Percentiles rank a stretch among this genome's conserved stretches.
These are phyloP conservation scores for Ailuropoda melanoleuca DNA, from an alignment of 2,113 vertebrate genomes.

Conservation along the genomic window DNA sequence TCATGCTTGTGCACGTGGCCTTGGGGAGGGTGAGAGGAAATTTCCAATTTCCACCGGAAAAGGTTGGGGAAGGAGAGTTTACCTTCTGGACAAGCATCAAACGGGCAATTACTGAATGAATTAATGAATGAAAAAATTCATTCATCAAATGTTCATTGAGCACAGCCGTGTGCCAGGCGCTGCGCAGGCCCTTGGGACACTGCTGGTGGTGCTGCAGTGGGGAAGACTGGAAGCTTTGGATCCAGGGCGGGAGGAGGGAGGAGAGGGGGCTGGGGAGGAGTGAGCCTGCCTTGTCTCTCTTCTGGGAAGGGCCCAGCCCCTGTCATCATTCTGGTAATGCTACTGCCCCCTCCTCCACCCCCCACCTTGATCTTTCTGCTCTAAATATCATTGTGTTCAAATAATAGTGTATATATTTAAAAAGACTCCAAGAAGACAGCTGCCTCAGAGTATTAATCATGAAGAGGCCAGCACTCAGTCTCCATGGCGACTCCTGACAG, in stretches of 20 bases:
- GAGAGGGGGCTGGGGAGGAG: neutral
- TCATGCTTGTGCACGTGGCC: neutral
- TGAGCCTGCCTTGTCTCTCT: neutral
- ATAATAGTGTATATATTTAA: constrained; percentile 75
- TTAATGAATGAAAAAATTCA: constrained; percentile 46
- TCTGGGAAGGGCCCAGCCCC: constrained; percentile 21
- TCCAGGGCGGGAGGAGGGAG: neutral
- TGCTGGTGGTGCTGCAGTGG: neutral
- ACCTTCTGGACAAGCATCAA: neutral
- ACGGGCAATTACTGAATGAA: constrained; percentile 37
- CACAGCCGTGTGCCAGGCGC: constrained; percentile 7
- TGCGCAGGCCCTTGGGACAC: neutral
- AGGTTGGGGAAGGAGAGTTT: neutral
- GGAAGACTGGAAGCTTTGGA: neutral
- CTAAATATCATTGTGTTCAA: constrained; percentile 78
- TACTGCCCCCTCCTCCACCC: neutral
- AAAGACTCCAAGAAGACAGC: constrained; percentile 69
- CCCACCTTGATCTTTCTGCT: constrained; percentile 68
- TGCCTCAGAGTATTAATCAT: constrained; percentile 48
- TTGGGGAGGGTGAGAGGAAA: neutral
- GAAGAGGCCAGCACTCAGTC: constrained; percentile 76
- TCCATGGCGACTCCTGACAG: constrained; percentile 75
- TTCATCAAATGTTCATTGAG: constrained; percentile 65
- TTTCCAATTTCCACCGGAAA: constrained; percentile 4
- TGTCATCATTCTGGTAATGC: neutral